Evolutionary conservation across 2,888 invertebrate species (phyloP).

Genomic region (Clepsis dumicolana): DNA sequence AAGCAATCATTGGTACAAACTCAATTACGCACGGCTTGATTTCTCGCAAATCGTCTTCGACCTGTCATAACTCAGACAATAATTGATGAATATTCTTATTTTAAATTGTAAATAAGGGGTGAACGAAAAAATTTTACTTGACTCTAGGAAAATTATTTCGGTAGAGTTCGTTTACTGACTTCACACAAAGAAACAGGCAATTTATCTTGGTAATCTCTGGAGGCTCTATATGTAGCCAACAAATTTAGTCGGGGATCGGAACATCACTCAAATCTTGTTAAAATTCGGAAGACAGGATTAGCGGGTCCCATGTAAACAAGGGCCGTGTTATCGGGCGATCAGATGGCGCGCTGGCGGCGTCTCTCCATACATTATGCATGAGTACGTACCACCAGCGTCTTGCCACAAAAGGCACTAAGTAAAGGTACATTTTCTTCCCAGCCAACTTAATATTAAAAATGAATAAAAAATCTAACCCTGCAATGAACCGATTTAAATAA

Average conservation of each 20-base stretch:
- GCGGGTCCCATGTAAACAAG: conserved; percentile 75
- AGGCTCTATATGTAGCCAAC: conserved; percentile 49
- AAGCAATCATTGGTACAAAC: conserved; percentile 31
- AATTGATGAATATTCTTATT: not conserved
- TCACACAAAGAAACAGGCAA: conserved; percentile 51
- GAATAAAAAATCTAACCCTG: conserved; percentile 32
- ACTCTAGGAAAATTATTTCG: conserved; percentile 35
- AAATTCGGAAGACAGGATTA: conserved; percentile 77
- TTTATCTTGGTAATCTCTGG: conserved; percentile 61
- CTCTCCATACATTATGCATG: conserved; percentile 76
- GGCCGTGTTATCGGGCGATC: conserved; percentile 73
- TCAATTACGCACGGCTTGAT: conserved; percentile 13
- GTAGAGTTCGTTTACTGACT: conserved; percentile 44
- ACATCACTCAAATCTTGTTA: conserved; percentile 77
- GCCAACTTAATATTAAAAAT: conserved; percentile 22
- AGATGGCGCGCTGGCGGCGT: conserved; percentile 64
- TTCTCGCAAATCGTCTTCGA: not conserved
- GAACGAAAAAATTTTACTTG: conserved; percentile 12
- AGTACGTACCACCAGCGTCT: conserved; percentile 58
- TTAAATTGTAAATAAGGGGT: not conserved
- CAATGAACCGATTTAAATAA: conserved; percentile 26
- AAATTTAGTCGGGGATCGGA: conserved; percentile 55
- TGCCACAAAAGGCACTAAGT: conserved; percentile 56
- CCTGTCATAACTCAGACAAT: conserved; percentile 1
- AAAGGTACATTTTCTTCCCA: conserved; percentile 34